Conservation (phyloP, 2,888 invertebrate genomes). For the Diabrotica balteata region DNA sequence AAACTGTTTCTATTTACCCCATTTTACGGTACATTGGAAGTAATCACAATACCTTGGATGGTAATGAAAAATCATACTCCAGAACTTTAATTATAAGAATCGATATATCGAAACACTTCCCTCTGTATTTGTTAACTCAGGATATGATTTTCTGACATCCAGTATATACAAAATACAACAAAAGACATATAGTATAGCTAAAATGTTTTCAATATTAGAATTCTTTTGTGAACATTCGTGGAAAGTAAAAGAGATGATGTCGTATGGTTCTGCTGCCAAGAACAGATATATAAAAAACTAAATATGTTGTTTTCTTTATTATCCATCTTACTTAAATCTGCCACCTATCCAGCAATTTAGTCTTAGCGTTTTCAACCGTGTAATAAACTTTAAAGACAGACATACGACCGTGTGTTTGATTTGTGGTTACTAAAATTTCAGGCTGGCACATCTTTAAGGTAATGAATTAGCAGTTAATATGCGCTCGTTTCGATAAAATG, state of each 20-base stretch:
- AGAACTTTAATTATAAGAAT: no score
- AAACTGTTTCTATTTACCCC: no score
- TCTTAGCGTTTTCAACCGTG: not conserved
- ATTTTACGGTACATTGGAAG: no score
- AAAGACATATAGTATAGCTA: no score
- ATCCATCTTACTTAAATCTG: not conserved
- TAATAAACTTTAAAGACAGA: conserved; percentile 11
- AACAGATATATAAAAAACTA: not conserved
- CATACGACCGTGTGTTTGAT: conserved; percentile 19
- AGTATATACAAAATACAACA: no score
- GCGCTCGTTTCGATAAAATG: not conserved
- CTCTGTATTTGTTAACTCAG: no score
- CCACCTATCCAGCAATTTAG: not conserved
- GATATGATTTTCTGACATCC: no score
- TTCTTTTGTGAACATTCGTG: conserved; percentile 1
- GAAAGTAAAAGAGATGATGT: not conserved
- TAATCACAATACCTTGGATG: no score
- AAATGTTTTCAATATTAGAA: not conserved
- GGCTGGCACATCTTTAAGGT: conserved; percentile 19
- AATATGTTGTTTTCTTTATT: conserved; percentile 2
- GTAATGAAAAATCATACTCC: no score
- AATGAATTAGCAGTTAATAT: conserved; percentile 25
- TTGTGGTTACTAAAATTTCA: conserved; percentile 24
- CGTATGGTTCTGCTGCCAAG: not conserved
- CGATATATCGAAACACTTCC: no score